A percentile compares a stretch with the other conserved stretches of the same genome.
Evolutionary conservation across 2,797 vertebrate genomes (phyloP).

Genomic region (Rhinella marina): DNA sequence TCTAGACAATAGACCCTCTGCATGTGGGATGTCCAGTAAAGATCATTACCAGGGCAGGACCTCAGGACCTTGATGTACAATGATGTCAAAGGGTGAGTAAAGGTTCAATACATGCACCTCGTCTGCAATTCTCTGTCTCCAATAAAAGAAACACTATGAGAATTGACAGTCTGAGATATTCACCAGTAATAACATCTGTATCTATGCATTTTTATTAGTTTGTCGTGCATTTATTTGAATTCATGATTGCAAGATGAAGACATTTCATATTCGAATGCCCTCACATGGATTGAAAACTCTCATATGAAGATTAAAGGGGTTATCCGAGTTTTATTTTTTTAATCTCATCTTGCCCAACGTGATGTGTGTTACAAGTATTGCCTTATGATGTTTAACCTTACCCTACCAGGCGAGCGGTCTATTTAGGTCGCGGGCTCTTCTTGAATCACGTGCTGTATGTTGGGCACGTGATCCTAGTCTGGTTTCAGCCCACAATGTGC

Average conservation of each 20-base stretch:
- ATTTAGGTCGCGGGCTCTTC: no score
- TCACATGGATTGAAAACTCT: not conserved
- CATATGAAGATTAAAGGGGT: not conserved
- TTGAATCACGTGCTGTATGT: no score
- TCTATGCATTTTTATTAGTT: conserved; percentile 11
- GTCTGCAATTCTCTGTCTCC: not conserved
- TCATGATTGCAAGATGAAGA: conserved; percentile 2
- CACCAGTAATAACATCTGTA: not conserved
- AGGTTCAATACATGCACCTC: not conserved
- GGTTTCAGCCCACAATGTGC: no score
- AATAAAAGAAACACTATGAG: not conserved
- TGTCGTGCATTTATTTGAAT: conserved; percentile 12
- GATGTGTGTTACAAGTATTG: no score
- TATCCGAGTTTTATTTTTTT: no score
- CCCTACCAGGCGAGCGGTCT: no score
- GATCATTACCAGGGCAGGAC: not conserved
- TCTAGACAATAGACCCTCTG: not conserved
- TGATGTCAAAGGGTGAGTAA: not conserved
- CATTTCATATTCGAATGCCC: not conserved
- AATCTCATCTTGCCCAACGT: no score
- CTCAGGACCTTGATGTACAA: not conserved
- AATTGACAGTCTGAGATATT: not conserved
- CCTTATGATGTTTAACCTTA: no score
- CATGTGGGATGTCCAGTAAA: not conserved
- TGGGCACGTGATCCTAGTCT: no score